phyloP scores from a whole-genome alignment of 2,888 invertebrate species.

The Tenthredo mesomela region DNA sequence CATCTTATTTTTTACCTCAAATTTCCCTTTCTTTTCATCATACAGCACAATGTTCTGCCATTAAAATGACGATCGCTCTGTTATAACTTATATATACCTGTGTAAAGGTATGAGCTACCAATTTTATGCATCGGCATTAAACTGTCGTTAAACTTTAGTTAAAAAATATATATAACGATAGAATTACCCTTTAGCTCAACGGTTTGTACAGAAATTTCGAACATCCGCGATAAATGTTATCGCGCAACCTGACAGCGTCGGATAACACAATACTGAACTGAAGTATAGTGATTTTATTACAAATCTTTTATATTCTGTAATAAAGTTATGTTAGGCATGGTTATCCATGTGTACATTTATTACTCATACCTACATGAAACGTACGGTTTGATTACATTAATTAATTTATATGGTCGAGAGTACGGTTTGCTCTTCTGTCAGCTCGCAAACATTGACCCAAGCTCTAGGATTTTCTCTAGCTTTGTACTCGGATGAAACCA shows the following conservation, averaged over 20 bases:
- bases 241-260: background rate
- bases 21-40: background rate
- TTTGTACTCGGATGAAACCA: background rate
- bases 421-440: constrained; percentile 32
- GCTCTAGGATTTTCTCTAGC: constrained; percentile 34
- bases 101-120: background rate
- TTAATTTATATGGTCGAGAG: constrained; percentile 25
- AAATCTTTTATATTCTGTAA: constrained; percentile 19
- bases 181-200: constrained; percentile 26
- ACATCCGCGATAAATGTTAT: constrained; percentile 38
- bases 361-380: background rate
- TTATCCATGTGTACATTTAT: constrained; percentile 8
- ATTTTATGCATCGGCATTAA: constrained; percentile 26
- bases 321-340: background rate
- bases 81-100: no score
- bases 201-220: background rate
- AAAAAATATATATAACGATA: constrained; percentile 31
- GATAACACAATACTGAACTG: constrained; percentile 2
- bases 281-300: constrained; percentile 8
- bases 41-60: constrained; percentile 58
- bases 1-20: background rate
- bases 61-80: constrained; percentile 18
- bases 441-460: constrained; percentile 19
- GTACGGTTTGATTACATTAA: constrained; percentile 42
- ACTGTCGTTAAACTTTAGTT: constrained; percentile 26